Evolutionary conservation across 2,888 invertebrate species (phyloP), one percentile per base, ranked within the genome.

Genomic region (Sinhomidia bicolor): DNA sequence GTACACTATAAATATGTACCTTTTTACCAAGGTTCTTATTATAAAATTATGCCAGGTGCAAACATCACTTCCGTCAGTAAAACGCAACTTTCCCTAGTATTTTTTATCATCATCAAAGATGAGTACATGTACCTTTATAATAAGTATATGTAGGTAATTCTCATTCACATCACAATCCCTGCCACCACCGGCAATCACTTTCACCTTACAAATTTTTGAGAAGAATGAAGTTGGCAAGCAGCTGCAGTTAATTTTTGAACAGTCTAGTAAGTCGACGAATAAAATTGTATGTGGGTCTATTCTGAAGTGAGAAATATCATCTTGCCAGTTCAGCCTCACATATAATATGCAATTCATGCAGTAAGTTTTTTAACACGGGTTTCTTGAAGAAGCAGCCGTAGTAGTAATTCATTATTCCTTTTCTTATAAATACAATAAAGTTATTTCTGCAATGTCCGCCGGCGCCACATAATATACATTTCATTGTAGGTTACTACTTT

Each of bases 51-150:
- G 57, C 23, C 14, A 57, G 26, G 57, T 57, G 57, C 57, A 57
- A 57, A n/a, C 57, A 54, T 54, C 54, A 23, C 57, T 57, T 57
- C 57, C 57, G 57, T 57, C 20, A 57, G 57, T 20, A 54, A 54
- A 54, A 54, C 54, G 54, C 54, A 54, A 9, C 17, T 20, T 57
- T 57, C 23, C 7, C 20, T 10, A 23, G 23, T 20, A 23, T 57
- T n/a, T 57, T 57, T n/a, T 4, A 14, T 51, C 17, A 23, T 17
- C 23, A 57, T 47, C 47, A 47, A 7, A n/a, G 10, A 47, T 14
- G 47, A 47, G 47, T 47, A n/a, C n/a, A 36, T 36, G 36, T 47
- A 47, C 10, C 47, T 10, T 47, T 36, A n/a, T n/a, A n/a, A n/a
- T n/a, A n/a, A 17, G 26, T 20, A 60, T 2, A 10, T 12, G 14